Evolutionary conservation across 2,797 vertebrate species (phyloP), one percentile per base, ranked within the genome.

Genomic region (Scarus forsteni): DNA sequence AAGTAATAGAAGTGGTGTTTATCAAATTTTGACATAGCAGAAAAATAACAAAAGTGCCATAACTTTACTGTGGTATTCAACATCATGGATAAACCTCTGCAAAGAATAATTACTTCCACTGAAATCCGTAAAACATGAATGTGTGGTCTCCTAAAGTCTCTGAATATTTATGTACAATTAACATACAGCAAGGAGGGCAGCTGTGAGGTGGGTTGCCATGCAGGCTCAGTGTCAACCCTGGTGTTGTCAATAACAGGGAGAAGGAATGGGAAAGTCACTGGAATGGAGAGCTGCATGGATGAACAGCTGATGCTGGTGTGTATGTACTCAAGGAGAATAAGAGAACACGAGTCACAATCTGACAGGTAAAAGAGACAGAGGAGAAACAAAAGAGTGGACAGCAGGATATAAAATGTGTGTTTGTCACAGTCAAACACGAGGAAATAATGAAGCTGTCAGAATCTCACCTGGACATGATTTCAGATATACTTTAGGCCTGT

Each of bases 181-280:
- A 43, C 10, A 43, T 8, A 9, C 3, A 9, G 39, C 11, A 40
- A 40, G 10, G 11, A 40, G 3, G 11, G 11, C 10, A 12, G 42
- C 10, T 12, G 16, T 44, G 61, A 60, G 39, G 44, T 7, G 50
- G 11, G 43, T 38, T 34, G 16, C 48, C 40, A n/a, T 34, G 12
- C 49, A 7, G 38, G 38, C 38, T 39, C 38, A 39, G 7, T 77
- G 71, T 77, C 81, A 70, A 51, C 66, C 55, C 45, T 52, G 43
- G 27, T 38, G 56, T 73, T 66, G 53, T 78, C 66, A 78, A 8
- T 13, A 44, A 44, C 6, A 56, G 42, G 53, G 27, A 45, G 76
- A 72, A 70, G 52, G 61, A 65, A 60, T 66, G 55, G 16, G 67
- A 64, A 42, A n/a, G 55, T 56, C 55, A 14, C 51, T 56, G 45